Conservation (phyloP, 2,888 invertebrate genomes). For the Teleiodes luculella region DNA sequence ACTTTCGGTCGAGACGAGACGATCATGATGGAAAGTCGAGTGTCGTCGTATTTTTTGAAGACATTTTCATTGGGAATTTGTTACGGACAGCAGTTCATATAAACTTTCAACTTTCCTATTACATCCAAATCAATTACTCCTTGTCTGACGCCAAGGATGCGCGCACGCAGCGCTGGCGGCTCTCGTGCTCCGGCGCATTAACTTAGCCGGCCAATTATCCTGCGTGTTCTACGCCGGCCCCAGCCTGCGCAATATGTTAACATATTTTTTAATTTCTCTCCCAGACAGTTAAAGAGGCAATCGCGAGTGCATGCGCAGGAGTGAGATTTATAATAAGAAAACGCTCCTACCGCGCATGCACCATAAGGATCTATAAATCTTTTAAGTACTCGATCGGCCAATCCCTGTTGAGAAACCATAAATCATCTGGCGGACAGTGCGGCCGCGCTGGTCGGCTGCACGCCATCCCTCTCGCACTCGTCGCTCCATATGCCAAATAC, state of each 20-base stretch:
- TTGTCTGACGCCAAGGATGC: slow-evolving; percentile 5
- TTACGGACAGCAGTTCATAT: background rate
- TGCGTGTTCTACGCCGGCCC: slow-evolving; percentile 43
- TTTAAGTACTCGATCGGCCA: slow-evolving; percentile 74
- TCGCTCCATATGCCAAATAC: slow-evolving; percentile 40
- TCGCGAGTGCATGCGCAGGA: slow-evolving; percentile 69
- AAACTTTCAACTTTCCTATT: background rate
- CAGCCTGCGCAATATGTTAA: slow-evolving; percentile 65
- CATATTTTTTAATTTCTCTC: slow-evolving; percentile 72
- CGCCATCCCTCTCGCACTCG: slow-evolving; percentile 60
- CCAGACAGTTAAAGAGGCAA: slow-evolving; percentile 65
- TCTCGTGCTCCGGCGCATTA: slow-evolving; percentile 48
- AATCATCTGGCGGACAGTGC: slow-evolving; percentile 72
- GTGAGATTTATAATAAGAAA: slow-evolving; percentile 78
- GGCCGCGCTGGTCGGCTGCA: slow-evolving; percentile 52
- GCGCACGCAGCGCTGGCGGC: slow-evolving; percentile 25
- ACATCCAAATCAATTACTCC: slow-evolving; percentile 30
- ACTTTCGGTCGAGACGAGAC: no score
- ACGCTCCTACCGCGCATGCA: slow-evolving; percentile 77
- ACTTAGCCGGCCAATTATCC: slow-evolving; percentile 60
- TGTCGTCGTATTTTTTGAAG: no score
- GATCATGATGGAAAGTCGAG: no score
- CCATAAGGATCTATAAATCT: slow-evolving; percentile 76
- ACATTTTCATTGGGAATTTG: no score
- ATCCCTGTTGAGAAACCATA: slow-evolving; percentile 77